Conservation (phyloP, 53 echinoderm and acorn worm genomes). For the Pentamera pediparva region DNA sequence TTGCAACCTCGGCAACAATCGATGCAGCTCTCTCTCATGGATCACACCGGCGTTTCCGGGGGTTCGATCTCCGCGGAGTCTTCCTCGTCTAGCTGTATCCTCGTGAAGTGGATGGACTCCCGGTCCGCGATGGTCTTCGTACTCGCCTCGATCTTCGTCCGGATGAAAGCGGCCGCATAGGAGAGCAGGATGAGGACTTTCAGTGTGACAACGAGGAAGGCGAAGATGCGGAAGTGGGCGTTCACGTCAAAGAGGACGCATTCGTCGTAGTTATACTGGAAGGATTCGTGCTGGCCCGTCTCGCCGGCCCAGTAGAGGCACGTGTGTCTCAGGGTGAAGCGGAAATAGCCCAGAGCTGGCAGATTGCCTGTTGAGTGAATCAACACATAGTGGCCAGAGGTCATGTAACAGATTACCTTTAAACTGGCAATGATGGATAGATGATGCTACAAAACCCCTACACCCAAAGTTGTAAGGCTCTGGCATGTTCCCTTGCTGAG, state of each 20-base stretch:
- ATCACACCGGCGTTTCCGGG: background rate
- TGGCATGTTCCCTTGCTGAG: no score
- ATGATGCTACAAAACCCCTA: background rate
- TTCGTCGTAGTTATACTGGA: slow-evolving; percentile 57
- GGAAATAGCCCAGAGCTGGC: slow-evolving; percentile 69
- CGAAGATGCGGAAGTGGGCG: slow-evolving; percentile 55
- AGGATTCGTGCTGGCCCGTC: slow-evolving; percentile 1
- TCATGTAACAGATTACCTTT: background rate
- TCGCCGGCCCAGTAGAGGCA: slow-evolving; percentile 55
- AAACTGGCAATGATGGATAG: background rate
- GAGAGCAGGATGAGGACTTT: slow-evolving; percentile 47
- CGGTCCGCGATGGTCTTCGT: slow-evolving; percentile 14
- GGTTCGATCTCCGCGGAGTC: slow-evolving; percentile 45
- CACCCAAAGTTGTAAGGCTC: no score
- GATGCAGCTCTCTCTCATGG: no score
- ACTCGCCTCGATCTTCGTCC: slow-evolving; percentile 1
- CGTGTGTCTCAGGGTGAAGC: slow-evolving; percentile 50
- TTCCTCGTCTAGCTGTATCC: slow-evolving; percentile 25
- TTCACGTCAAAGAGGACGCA: slow-evolving; percentile 62
- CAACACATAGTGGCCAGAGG: background rate
- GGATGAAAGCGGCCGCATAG: slow-evolving; percentile 33
- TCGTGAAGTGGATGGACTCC: slow-evolving; percentile 20
- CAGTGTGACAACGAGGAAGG: slow-evolving; percentile 49
- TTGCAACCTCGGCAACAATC: no score
- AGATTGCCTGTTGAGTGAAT: slow-evolving; percentile 45